A percentile compares a stretch with the other conserved stretches of the same genome.
Conservation (phyloP, 2,797 vertebrate genomes). For the Euthynnus affinis region DNA sequence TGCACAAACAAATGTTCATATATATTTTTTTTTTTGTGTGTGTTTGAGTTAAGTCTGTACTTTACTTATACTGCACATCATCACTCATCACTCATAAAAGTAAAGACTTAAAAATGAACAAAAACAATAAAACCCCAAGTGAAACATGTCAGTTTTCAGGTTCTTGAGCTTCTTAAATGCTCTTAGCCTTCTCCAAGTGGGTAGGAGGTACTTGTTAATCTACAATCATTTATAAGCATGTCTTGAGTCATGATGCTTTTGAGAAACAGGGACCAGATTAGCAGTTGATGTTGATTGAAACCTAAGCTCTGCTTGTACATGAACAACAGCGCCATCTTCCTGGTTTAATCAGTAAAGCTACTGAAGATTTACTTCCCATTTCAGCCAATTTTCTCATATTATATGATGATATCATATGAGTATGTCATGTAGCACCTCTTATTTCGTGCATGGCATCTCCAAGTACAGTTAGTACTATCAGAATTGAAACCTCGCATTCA, state of each 20-base stretch:
- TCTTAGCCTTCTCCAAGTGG: no score
- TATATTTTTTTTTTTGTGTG: background rate
- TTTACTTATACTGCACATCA: no score
- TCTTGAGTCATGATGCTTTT: no score
- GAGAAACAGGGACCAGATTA: background rate
- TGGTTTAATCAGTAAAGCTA: slow-evolving; percentile 3
- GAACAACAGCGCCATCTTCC: slow-evolving; percentile 7
- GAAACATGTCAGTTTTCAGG: no score
- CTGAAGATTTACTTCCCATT: background rate
- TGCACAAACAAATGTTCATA: no score
- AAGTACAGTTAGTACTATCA: background rate
- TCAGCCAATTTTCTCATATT: background rate
- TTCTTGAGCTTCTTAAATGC: no score
- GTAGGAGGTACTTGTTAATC: background rate
- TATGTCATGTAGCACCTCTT: background rate
- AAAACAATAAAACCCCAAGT: no score
- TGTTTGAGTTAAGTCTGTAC: background rate
- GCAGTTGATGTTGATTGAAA: background rate
- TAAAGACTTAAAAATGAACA: no score
- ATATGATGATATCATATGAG: background rate
- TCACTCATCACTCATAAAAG: no score
- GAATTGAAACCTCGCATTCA: background rate
- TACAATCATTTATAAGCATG: background rate
- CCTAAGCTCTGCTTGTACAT: background rate
- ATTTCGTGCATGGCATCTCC: background rate